These are phyloP conservation scores for Sinella curviseta DNA, from an alignment of 1,140 invertebrate genomes.

Conservation along the genomic window DNA sequence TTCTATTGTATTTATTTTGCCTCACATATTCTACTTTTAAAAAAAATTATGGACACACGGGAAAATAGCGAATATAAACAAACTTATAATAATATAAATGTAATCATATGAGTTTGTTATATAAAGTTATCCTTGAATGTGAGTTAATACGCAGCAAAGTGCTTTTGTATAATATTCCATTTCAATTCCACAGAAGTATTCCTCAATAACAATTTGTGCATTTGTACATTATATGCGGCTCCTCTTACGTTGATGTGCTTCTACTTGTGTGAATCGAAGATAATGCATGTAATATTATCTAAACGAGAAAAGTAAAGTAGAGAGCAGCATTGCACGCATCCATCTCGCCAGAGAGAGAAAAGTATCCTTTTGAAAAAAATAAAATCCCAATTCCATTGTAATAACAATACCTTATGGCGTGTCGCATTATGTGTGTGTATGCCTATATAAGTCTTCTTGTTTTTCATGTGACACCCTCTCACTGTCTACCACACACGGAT, in stretches of 20 bases:
- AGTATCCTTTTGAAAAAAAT: constrained; percentile 19
- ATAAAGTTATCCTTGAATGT: too few species aligned
- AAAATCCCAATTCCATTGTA: constrained; percentile 16
- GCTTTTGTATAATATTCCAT: constrained; percentile 5
- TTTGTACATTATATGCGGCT: background rate
- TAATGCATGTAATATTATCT: background rate
- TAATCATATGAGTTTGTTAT: too few species aligned
- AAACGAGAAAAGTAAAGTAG: background rate
- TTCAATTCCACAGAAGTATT: background rate
- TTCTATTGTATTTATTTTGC: too few species aligned
- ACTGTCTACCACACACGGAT: background rate
- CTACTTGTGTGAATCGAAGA: background rate
- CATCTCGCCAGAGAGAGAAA: background rate
- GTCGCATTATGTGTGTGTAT: background rate
- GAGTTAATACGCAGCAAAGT: too few species aligned
- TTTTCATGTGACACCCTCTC: constrained; percentile 5
- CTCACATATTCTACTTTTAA: too few species aligned
- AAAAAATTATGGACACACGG: background rate
- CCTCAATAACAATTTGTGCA: constrained; percentile 15
- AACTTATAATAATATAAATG: too few species aligned
- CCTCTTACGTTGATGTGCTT: background rate
- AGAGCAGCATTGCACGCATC: background rate
- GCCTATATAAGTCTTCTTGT: background rate
- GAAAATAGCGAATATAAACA: too few species aligned
- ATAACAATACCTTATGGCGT: constrained; percentile 3